Base-by-base conservation (phyloP, 2,797 vertebrate species). In the Siniperca undulata region DNA sequence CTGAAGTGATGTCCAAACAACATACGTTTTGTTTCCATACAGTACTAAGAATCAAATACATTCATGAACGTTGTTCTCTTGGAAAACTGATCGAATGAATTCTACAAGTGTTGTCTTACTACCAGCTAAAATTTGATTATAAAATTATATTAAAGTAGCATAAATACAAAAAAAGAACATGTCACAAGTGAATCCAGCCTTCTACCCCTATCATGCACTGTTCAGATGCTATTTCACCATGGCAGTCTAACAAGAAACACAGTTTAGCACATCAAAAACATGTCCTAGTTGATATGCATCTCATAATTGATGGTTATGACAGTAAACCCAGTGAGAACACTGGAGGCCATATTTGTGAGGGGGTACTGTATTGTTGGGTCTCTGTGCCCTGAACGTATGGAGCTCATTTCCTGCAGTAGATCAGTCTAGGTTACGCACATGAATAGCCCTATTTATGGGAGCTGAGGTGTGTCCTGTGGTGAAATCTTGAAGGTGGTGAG, bases 331-430 rank as follows among this genome's bases (percentile, higher is more conserved):
- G 74, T 78, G 70, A 84, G 89, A 93, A 89, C 84, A 86, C 80
- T 67, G 60, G 42, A 50, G 75, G 86, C 71, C 58, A 44, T 88
- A 50, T 87, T 82, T 86, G 85, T 82, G 79, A 86, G 77, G 74
- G 59, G 50, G 71, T 40, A 91, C 86, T 91, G 91, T 91, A 53
- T 80, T 82, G 82, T 80, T 34, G 55, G 48, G 71, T 58, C 79
- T 81, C 52, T 46, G 55, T 58, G 55, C 55, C 46, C 68, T 44
- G 76, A 56, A 74, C 68, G 88, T 88, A 92, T 93, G 91, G 90
- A 92, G 82, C 80, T 92, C 80, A 91, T 93, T 93, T 94, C 92
- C 93, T 94, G 93, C 77, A 81, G 74, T 58, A 68, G 83, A 84
- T 88, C 84, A 78, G 88, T 78, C 30, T 56, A 83, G 3, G 80